Base-by-base conservation (phyloP, 35 echinoderm and acorn worm species). In the Ptychodera flava region DNA sequence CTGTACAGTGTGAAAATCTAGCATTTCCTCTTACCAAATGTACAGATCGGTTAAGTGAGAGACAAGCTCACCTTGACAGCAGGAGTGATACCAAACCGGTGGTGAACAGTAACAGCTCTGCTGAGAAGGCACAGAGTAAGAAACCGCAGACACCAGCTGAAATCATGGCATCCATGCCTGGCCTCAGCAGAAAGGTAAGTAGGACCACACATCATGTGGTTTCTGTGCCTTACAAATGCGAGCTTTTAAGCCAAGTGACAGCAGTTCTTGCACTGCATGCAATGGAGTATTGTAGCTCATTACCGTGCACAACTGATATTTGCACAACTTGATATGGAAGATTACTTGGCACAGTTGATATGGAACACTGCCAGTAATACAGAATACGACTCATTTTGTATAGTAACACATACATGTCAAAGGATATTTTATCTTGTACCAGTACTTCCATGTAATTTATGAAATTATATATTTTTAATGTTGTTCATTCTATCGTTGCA, bases 151-250 rank as follows among this genome's bases (percentile, higher is more conserved):
- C 92, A 83, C 85, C 85, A 1, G 81, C 78, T 76, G 93, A 99
- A 78, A 90, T 99, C 10, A 36, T 99, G 77, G 96, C 96, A 27
- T 88, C 88, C 16, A 85, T 99, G 33, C 93, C 93, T 45, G 93
- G 93, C 12, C 91, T 91, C 83, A 85, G 86, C 82, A 92, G 93
- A 29, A 94, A 97, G 92, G 95, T 97, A 75, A 91, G 82, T 84
- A 33, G 34, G n/a, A n/a, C 14, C 0, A 80, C 0, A 30, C 27
- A 31, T n/a, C 77, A n/a, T 1, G 15, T 89, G 32, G 80, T 88
- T 83, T 88, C 35, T 82, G 28, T 82, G 1, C 36, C 36, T 1
- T 28, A 33, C 27, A 33, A 0, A 1, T 27, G 33, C 37, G 31
- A 45, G 36, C 32, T 82, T 88, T 88, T n/a, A 30, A 78, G 76